Base-by-base conservation (phyloP, 1,140 invertebrate genomes). In the Grapholita molesta region DNA sequence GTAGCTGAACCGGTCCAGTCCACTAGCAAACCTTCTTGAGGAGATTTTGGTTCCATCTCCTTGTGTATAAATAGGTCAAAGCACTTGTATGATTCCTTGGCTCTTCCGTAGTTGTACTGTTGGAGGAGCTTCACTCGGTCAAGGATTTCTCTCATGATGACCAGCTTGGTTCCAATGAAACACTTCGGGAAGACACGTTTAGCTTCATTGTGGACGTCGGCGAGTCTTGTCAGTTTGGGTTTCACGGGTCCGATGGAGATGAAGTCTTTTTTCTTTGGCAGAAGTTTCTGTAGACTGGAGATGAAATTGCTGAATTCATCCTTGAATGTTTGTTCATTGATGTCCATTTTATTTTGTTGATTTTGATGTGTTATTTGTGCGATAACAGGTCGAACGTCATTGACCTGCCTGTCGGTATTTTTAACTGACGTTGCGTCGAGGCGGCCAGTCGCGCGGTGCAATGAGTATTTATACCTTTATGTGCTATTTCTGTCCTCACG, bases 141-240 rank as follows among this genome's bases (percentile, higher is more conserved):
- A 71, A 88, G 66, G 57, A 90, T 72, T 69, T 86, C 83, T 35
- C 86, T 79, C 21, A 83, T 28, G n/a, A 89, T 73, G 12, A 86
- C 78, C 0, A 90, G 71, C 66, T 81, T 85, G n/a, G 88, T 82
- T 21, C 89, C 89, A 25, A 83, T 71, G 68, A 91, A 91, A 67
- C 89, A 91, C 61, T 80, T 78, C 9, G 89, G 89, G 55, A 90
- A 91, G 5, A 87, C 85, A 55, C 73, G 84, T 32, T 91, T 91
- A 0, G 89, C 86, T 67, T 91, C 88, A 25, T 73, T 69, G 67
- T 91, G 88, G 12, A 91, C 72, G 72, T 89, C 83, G 75, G 73
- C 80, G 21, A 91, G 76, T 52, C 80, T 78, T 64, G 74, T 83
- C 71, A 84, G 64, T 25, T 77, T 79, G 0, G 66, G 24, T 67